Conservation (phyloP, 2,888 invertebrate species). For the Mamestra brassicae region DNA sequence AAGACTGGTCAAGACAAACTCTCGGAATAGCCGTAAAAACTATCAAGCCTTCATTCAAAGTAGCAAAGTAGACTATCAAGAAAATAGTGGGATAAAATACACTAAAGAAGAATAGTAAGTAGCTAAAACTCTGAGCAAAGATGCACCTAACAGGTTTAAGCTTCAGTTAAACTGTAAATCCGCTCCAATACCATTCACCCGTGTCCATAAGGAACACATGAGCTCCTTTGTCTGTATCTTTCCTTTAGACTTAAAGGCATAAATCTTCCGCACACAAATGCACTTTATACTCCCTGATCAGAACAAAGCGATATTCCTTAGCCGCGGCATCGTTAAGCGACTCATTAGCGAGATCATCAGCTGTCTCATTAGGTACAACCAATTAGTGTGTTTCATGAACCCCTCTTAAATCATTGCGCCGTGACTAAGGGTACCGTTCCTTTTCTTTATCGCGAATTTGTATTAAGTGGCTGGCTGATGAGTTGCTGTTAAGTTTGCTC, state of each 20-base stretch:
- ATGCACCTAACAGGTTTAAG: constrained; percentile 5
- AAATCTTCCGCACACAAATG: constrained; percentile 49
- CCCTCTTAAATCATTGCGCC: constrained; percentile 71
- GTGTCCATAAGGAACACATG: constrained; percentile 6
- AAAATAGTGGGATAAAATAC: background rate
- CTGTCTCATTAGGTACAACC: constrained; percentile 85
- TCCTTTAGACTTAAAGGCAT: constrained; percentile 18
- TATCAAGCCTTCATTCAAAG: no score
- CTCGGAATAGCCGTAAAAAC: no score
- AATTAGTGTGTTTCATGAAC: constrained; percentile 80
- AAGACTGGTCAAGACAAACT: no score
- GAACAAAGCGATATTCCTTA: constrained; percentile 58
- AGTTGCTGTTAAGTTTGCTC: constrained; percentile 42
- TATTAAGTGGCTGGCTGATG: constrained; percentile 49
- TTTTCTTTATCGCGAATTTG: constrained; percentile 59
- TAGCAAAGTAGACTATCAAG: background rate
- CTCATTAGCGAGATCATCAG: constrained; percentile 86
- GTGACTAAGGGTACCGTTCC: constrained; percentile 60
- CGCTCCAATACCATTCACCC: constrained; percentile 7
- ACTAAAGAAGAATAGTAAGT: background rate
- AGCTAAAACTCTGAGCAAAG: background rate
- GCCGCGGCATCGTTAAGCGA: constrained; percentile 68
- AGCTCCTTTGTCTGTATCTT: constrained; percentile 7
- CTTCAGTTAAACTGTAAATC: constrained; percentile 12
- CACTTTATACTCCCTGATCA: constrained; percentile 38